Conservation (phyloP, 2,888 invertebrate species). For the Erebia palarica region DNA sequence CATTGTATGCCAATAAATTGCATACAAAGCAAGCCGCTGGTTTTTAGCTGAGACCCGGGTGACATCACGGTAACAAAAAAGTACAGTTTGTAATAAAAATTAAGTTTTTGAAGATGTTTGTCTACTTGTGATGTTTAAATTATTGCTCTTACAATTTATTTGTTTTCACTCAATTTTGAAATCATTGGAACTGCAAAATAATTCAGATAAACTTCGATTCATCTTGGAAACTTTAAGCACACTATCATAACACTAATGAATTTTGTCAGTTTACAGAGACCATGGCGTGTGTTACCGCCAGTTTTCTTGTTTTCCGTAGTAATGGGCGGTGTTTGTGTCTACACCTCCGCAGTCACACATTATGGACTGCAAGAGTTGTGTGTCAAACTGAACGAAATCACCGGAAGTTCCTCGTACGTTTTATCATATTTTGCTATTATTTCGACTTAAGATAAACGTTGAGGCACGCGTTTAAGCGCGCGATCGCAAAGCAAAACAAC, state of each 20-base stretch:
- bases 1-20: too few relatives aligned
- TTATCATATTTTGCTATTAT: not conserved
- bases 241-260: not conserved
- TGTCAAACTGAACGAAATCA: conserved; percentile 63
- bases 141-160: not conserved
- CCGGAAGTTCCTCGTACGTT: conserved; percentile 64
- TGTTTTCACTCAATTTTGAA: too few relatives aligned
- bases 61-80: too few relatives aligned
- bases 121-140: not conserved
- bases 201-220: too few relatives aligned
- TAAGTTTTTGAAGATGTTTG: too few relatives aligned
- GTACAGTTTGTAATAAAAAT: too few relatives aligned
- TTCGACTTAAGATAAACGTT: too few relatives aligned
- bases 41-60: too few relatives aligned
- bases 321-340: conserved; percentile 65
- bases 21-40: too few relatives aligned
- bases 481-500: too few relatives aligned
- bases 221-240: not conserved
- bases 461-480: too few relatives aligned
- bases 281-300: conserved; percentile 69
- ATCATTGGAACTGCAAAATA: too few relatives aligned
- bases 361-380: conserved; percentile 67
- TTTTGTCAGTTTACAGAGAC: conserved; percentile 60
- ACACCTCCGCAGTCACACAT: conserved; percentile 64
- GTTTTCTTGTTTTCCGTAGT: conserved; percentile 68